Evolutionary conservation across 2,888 invertebrate genomes (phyloP), one percentile per base, ranked within the genome.

Genomic region (Spialia ferax): DNA sequence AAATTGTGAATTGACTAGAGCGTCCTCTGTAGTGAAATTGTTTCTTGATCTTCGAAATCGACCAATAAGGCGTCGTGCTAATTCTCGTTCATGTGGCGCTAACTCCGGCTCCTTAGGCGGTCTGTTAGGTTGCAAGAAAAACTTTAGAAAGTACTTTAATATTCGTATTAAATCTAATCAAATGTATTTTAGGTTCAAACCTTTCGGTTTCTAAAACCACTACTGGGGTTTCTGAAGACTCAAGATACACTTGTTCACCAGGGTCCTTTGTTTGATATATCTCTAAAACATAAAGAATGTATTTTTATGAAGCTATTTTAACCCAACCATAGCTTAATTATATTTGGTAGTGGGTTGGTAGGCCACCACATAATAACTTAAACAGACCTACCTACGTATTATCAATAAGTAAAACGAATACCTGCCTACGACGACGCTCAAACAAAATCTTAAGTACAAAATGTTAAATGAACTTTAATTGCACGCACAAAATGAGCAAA

Each of bases 161-260:
- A n/a, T n/a, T n/a, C n/a, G n/a, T n/a, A n/a, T n/a, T n/a, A n/a
- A n/a, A n/a, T n/a, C n/a, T 26, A 26, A 29, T 29, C 32, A 2
- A 35, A 35, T 11, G 11, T 11, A 35, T 11, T 11, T 11, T 2
- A 11, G 11, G 32, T 35, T 11, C 32, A 26, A 55, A 89, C 91
- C 86, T 82, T 78, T 91, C 87, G 32, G 88, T 91, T 81, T 91
- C 89, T 55, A 91, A 75, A 23, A 90, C 57, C n/a, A 91, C 76
- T 26, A 89, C 75, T 7, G 89, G 87, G 4, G 88, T 85, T 71
- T 80, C 79, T 5, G 86, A 71, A 1, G 78, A 70, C 10, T 89
- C 88, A 73, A 91, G 75, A 70, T 73, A 89, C 11, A 90, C 67
- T 13, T 79, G 72, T 68, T 86, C 80, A 13, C 78, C 81, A 23